Evolutionary conservation across 2,113 vertebrate genomes (phyloP).

Genomic region (Pluvialis apricaria): DNA sequence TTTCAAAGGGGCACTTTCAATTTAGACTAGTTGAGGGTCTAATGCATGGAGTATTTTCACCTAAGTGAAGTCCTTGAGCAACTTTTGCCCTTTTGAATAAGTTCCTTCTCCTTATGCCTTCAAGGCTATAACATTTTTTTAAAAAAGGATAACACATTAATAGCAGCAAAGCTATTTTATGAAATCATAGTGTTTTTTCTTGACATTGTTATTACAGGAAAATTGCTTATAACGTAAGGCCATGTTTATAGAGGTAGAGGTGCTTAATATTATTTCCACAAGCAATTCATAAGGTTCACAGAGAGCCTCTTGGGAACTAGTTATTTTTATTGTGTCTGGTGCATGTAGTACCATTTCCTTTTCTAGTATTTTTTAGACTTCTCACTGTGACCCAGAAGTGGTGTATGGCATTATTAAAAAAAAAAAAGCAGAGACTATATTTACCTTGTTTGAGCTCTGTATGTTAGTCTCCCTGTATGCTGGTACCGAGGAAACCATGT

Average conservation of each 20-base stretch:
- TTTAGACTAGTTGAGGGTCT: background rate
- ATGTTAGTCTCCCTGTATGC: background rate
- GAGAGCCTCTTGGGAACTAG: background rate
- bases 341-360: background rate
- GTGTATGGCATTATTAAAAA: background rate
- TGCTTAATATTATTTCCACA: conserved; percentile 12
- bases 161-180: background rate
- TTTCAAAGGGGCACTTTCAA: background rate
- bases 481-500: background rate
- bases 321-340: conserved; percentile 18
- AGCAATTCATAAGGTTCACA: background rate
- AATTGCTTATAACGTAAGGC: background rate
- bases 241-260: background rate
- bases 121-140: background rate
- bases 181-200: background rate
- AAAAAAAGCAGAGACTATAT: background rate
- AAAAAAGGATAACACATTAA: background rate
- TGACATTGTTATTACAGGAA: conserved; percentile 8
- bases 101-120: background rate
- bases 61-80: background rate
- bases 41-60: background rate
- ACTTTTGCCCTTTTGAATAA: background rate
- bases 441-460: background rate
- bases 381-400: background rate
- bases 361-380: background rate